Evolutionary conservation across 2,113 vertebrate genomes (phyloP).

Genomic region (Parus major): DNA sequence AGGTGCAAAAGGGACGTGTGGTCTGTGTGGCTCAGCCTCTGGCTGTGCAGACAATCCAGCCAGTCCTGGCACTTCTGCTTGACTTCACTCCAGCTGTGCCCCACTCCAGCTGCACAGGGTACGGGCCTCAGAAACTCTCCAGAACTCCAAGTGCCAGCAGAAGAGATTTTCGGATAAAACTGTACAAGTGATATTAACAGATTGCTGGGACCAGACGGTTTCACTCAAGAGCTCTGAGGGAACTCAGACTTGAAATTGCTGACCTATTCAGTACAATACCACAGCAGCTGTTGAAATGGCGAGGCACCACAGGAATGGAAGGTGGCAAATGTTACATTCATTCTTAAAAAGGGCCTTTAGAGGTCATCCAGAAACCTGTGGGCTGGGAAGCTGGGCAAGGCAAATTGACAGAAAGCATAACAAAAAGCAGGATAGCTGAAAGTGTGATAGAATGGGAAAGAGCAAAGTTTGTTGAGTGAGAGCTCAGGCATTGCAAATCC

Average conservation of each 20-base stretch:
- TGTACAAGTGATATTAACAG: neutral
- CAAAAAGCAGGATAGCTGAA: neutral
- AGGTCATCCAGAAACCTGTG: slow-evolving; percentile 12
- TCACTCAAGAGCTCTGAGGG: slow-evolving; percentile 20
- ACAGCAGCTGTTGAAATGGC: slow-evolving; percentile 26
- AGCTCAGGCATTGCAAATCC: neutral
- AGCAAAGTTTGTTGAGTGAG: neutral
- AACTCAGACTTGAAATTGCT: slow-evolving; percentile 5
- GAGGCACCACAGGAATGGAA: slow-evolving; percentile 31
- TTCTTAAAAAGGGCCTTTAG: slow-evolving; percentile 37
- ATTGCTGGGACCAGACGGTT: slow-evolving; percentile 1
- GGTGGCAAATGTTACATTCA: slow-evolving; percentile 38
- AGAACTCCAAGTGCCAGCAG: neutral
- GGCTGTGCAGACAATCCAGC: neutral
- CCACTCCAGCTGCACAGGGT: neutral
- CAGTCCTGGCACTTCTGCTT: neutral
- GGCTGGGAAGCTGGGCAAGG: neutral
- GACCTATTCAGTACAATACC: slow-evolving; percentile 52
- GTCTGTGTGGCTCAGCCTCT: neutral
- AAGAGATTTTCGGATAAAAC: neutral
- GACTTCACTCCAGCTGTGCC: neutral
- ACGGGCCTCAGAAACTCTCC: neutral
- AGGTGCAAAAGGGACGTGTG: neutral
- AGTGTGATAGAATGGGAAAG: neutral
- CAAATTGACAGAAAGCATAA: neutral